Base-by-base conservation (phyloP, 2,888 invertebrate species). In the Leucophora obtusa region DNA sequence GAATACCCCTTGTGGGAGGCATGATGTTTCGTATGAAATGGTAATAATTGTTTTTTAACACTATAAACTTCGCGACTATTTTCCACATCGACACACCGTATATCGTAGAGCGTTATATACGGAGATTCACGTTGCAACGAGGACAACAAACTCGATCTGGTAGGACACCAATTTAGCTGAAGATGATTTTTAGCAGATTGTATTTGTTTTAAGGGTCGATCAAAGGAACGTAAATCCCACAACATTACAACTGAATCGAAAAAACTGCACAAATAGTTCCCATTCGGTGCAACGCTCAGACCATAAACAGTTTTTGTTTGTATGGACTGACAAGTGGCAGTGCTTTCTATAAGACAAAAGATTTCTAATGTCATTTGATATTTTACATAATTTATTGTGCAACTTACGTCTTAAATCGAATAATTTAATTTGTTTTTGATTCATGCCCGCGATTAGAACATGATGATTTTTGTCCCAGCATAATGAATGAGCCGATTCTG, bases 221-320 rank as follows among this genome's bases (percentile, higher is more conserved):
- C 96, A 87, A 97, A 95, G 86, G 94, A 94, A 72, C 98, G 92
- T 60, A 94, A 93, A 90, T 98, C 98, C 98, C 98, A 98, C 75
- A 98, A 92, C 82, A 93, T 93, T 74, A 96, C 94, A 85, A 94
- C 94, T 86, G 93, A 94, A 86, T 97, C 97, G 56, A 94, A 92
- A 87, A 94, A 96, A 51, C 97, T 96, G 68, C 97, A 97, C 17
- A 98, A 88, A 89, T 96, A 94, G 89, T 94, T 93, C 84, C 95
- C 94, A 87, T 93, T 93, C 1, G 96, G 94, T 89, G 97, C 96
- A 1, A 96, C 93, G 77, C 94, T 93, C 15, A 96, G 92, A 59
- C 97, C 97, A 89, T 94, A 94, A 47, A 97, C 96, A 79, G 96
- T 94, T 89, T 97, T 96, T 0, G 96, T 92, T 70, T 85, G 87